These are phyloP conservation scores for Puma concolor DNA, from an alignment of 2,113 vertebrate species.

Conservation along the genomic window DNA sequence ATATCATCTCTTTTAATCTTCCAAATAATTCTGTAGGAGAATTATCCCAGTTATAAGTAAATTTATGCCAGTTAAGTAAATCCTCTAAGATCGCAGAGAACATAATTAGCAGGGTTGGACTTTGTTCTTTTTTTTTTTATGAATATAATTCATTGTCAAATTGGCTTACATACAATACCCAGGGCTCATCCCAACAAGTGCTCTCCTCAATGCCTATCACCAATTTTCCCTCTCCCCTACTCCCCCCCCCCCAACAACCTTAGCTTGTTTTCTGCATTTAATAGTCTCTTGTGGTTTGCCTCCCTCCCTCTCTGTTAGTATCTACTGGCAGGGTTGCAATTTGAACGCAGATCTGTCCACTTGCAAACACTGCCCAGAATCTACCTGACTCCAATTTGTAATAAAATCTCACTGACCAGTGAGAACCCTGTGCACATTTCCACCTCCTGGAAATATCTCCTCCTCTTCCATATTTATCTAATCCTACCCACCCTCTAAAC, in stretches of 20 bases:
- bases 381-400: not conserved
- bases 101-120: not conserved
- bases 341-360: not conserved
- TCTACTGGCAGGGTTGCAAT: not conserved
- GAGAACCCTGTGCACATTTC: not conserved
- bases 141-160: too few species aligned
- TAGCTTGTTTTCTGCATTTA: too few species aligned
- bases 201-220: too few species aligned
- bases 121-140: not conserved
- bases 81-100: not conserved
- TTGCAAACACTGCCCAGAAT: not conserved
- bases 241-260: too few species aligned
- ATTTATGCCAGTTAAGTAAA: slow-evolving; percentile 21
- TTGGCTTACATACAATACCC: too few species aligned
- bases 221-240: too few species aligned
- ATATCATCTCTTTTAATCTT: not conserved
- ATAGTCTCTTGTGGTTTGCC: too few species aligned
- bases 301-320: too few species aligned
- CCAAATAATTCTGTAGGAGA: not conserved
- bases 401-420: not conserved
- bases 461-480: not conserved
- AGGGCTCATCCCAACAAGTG: too few species aligned
- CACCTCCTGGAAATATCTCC: not conserved
- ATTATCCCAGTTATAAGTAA: not conserved
- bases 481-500: not conserved